phyloP scores from a whole-genome alignment of 2,888 invertebrate genomes.

The Falcaria lacertinaria region DNA sequence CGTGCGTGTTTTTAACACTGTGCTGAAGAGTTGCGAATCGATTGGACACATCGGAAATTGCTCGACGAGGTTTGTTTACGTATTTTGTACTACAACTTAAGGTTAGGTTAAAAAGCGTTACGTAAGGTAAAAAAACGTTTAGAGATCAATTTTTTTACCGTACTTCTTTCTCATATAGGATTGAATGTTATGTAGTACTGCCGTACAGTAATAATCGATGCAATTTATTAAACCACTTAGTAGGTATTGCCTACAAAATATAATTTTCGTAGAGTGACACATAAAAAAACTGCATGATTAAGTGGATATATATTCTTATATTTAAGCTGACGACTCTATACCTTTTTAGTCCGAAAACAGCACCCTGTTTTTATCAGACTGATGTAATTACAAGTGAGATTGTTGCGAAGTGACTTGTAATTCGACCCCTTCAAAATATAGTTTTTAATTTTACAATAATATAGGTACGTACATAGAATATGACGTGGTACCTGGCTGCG shows the following conservation, averaged over 20 bases:
- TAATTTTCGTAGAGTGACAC: too few species aligned
- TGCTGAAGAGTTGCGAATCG: conserved; percentile 49
- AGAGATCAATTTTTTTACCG: background rate
- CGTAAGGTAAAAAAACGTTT: background rate
- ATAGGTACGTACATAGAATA: too few species aligned
- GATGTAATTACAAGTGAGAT: conserved; percentile 72
- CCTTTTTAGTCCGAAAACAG: conserved; percentile 19
- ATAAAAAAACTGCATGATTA: too few species aligned
- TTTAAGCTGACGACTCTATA: conserved; percentile 23
- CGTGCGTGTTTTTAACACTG: conserved; percentile 63
- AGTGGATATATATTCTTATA: too few species aligned
- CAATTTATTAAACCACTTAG: too few species aligned
- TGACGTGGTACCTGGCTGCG: background rate
- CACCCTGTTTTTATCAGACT: conserved; percentile 62
- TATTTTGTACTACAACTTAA: conserved; percentile 6
- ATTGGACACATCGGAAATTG: conserved; percentile 42
- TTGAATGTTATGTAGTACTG: too few species aligned
- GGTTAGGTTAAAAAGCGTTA: too few species aligned
- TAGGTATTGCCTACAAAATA: too few species aligned
- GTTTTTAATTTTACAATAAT: conserved; percentile 52
- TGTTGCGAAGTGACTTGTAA: conserved; percentile 73
- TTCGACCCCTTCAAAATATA: conserved; percentile 61
- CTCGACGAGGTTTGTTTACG: conserved; percentile 11
- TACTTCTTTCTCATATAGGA: too few species aligned
- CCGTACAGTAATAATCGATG: too few species aligned